These are phyloP conservation scores for Ceramica pisi DNA, from an alignment of 2,888 invertebrate genomes.

Conservation along the genomic window DNA sequence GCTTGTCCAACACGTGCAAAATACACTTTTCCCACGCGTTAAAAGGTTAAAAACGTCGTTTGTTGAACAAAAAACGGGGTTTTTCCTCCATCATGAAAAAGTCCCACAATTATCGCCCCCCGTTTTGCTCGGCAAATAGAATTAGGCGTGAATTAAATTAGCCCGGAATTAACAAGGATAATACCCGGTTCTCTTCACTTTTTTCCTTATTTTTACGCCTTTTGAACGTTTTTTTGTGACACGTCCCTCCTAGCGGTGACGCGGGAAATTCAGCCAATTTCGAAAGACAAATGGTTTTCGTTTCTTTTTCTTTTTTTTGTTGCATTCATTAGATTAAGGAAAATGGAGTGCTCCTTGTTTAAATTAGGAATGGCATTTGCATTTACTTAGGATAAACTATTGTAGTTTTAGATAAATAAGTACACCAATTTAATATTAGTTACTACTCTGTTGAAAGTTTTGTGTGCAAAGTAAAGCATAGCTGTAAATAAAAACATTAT, in stretches of 20 bases:
- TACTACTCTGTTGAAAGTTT: constrained; percentile 39
- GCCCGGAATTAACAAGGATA: constrained; percentile 90
- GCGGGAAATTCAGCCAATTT: constrained; percentile 65
- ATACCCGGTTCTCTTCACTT: constrained; percentile 83
- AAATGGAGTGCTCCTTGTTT: neutral
- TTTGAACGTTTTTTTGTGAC: constrained; percentile 79
- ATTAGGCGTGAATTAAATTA: constrained; percentile 90
- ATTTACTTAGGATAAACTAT: neutral
- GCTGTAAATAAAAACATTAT: neutral
- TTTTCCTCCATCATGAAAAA: constrained; percentile 83
- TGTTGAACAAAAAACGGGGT: constrained; percentile 75
- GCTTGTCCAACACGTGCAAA: constrained; percentile 62
- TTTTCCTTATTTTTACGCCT: constrained; percentile 84
- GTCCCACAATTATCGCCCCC: constrained; percentile 89
- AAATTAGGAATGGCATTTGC: neutral
- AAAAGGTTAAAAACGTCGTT: constrained; percentile 75
- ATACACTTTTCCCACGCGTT: constrained; percentile 78
- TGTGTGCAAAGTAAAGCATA: constrained; percentile 2
- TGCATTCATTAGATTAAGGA: constrained; percentile 14
- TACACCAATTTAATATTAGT: neutral
- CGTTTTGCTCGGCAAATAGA: constrained; percentile 89
- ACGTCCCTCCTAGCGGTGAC: constrained; percentile 67
- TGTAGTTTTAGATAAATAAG: neutral
- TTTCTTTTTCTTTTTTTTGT: constrained; percentile 35
- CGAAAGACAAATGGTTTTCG: constrained; percentile 72